Evolutionary conservation across 2,113 vertebrate species (phyloP).

Genomic region (Perccottus glenii): DNA sequence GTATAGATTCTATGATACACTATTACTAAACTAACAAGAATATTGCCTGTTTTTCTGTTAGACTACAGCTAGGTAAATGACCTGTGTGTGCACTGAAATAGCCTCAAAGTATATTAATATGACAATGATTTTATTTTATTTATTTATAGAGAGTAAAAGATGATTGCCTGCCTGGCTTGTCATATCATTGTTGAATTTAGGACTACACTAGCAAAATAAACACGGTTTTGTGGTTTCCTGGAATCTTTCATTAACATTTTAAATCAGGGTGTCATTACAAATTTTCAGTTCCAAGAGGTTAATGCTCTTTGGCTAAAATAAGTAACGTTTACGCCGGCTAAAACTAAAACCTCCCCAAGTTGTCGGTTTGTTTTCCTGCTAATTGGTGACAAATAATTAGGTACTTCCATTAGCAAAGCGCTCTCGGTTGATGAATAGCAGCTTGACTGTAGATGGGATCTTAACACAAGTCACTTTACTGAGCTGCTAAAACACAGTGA

Average conservation of each 20-base stretch:
- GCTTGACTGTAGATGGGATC: constrained; percentile 31
- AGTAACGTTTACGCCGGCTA: constrained; percentile 9
- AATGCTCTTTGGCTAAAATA: constrained; percentile 14
- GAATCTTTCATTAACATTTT: constrained; percentile 25
- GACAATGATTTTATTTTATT: neutral
- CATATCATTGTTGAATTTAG: constrained; percentile 24
- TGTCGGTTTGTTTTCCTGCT: neutral
- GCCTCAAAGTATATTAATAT: neutral
- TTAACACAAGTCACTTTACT: constrained; percentile 39
- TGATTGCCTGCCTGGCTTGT: constrained; percentile 9
- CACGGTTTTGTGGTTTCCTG: constrained; percentile 17
- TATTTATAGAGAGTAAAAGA: neutral
- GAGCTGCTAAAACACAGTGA: constrained; percentile 40
- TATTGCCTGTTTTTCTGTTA: too few species aligned
- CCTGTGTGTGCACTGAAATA: neutral
- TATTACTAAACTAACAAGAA: too few species aligned
- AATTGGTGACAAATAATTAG: constrained; percentile 12
- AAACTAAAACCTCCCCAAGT: neutral
- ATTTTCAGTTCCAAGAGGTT: constrained; percentile 13
- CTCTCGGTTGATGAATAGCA: constrained; percentile 14
- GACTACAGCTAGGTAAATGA: too few species aligned
- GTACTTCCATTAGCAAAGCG: neutral
- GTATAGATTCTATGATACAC: neutral
- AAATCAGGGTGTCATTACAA: constrained; percentile 28
- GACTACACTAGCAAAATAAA: constrained; percentile 8